Evolutionary conservation across 2,888 invertebrate genomes (phyloP), one percentile per base, ranked within the genome.

Genomic region (Cantharis nigra): DNA sequence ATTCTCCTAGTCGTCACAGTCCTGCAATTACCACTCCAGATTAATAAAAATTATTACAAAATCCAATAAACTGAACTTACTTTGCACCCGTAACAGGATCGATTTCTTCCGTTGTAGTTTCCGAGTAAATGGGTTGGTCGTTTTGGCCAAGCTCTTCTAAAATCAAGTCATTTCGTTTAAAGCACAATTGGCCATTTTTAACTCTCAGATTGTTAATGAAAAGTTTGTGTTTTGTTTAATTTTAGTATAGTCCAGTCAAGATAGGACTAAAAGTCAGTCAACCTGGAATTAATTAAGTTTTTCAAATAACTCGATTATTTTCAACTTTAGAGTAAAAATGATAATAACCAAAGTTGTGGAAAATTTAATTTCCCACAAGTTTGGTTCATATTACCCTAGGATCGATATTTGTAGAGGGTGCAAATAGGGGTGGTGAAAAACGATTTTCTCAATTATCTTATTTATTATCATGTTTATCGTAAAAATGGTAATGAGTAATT

Each of bases 101-200:
- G 82, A 90, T 86, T 82, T 91, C 90, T 82, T 89, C 89, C 80
- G 88, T 89, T 77, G 88, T 89, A 73, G 89, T 90, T 85, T 90
- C 90, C 84, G 89, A 88, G 85, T 88, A 90, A 81, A 90, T 90
- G 78, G 90, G 91, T 86, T 90, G 90, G 85, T 90, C 91, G 87
- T 90, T 90, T 87, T 91, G 91, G 86, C 91, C 90, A 88, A 91
- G 90, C 87, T 91, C 91, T 88, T 91, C 91, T 91, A 89, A 84
- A 49, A 49, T 49, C n/a, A 49, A 49, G n/a, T n/a, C n/a, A 7
- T n/a, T 49, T 49, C 7, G 7, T 49, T 49, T 49, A 49, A 49
- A 49, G 49, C n/a, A n/a, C 49, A 49, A 49, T 49, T n/a, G 7
- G 49, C n/a, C 7, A n/a, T 7, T 7, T 49, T 49, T 7, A n/a